Conservation (phyloP, 1,140 invertebrate species). For the Halictus rubicundus region DNA sequence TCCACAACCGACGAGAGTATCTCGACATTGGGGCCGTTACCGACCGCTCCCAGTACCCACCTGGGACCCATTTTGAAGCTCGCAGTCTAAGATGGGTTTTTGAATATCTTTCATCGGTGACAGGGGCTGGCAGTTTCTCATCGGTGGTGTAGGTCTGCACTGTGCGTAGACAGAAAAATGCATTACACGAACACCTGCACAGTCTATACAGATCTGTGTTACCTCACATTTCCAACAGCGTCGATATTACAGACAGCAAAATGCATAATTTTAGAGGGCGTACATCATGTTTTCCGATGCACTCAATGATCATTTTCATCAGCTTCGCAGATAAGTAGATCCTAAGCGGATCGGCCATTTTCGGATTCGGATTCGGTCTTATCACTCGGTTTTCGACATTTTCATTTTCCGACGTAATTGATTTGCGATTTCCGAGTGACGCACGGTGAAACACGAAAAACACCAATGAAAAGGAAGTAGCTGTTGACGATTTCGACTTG, state of each 20-base stretch:
- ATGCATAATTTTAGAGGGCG: neutral
- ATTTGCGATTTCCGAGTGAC: neutral
- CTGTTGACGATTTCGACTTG: neutral
- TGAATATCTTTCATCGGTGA: too few relatives aligned
- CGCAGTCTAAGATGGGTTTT: too few relatives aligned
- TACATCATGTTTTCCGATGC: neutral
- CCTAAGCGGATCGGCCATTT: constrained; percentile 7
- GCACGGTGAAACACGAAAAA: neutral
- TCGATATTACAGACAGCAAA: neutral
- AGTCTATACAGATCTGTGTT: too few relatives aligned
- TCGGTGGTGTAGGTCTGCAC: too few relatives aligned
- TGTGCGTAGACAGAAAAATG: too few relatives aligned
- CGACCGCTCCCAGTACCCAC: too few relatives aligned
- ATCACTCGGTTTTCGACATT: constrained; percentile 1
- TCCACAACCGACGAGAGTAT: too few relatives aligned
- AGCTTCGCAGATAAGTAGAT: constrained; percentile 6
- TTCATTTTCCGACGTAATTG: neutral
- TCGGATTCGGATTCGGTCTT: constrained; percentile 13
- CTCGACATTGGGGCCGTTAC: too few relatives aligned
- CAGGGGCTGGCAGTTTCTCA: too few relatives aligned
- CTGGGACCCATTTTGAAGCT: too few relatives aligned
- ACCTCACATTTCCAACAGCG: too few relatives aligned
- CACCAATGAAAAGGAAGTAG: neutral
- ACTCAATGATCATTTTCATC: neutral
- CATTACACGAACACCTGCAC: too few relatives aligned